Evolutionary conservation across 2,113 vertebrate genomes (phyloP).

Genomic region (Lophius piscatorius): DNA sequence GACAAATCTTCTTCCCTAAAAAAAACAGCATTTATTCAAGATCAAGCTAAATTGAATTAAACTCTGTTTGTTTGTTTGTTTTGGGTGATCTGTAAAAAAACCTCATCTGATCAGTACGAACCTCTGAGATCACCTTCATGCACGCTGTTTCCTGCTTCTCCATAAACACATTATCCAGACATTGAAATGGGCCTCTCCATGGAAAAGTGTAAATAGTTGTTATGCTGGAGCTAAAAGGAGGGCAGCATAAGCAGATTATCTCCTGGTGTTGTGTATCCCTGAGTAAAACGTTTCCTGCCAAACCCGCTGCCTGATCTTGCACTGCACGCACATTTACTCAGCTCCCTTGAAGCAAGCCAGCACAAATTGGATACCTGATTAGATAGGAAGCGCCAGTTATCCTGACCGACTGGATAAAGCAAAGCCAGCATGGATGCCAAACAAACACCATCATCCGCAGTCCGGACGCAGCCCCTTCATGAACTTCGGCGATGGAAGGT

Average conservation of each 20-base stretch:
- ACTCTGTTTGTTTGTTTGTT: no score
- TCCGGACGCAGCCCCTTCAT: conserved; percentile 63
- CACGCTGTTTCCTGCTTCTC: conserved; percentile 14
- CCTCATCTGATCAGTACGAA: neutral
- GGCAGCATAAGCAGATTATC: neutral
- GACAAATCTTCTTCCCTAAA: no score
- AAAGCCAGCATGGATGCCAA: conserved; percentile 52
- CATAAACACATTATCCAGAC: no score
- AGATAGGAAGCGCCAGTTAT: conserved; percentile 31
- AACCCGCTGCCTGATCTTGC: conserved; percentile 1
- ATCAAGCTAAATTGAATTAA: no score
- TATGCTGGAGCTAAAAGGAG: conserved; percentile 37
- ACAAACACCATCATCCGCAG: conserved; percentile 65
- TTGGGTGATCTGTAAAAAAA: no score
- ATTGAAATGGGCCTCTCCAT: conserved; percentile 1
- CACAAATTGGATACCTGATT: conserved; percentile 41
- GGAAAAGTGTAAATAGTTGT: conserved; percentile 42
- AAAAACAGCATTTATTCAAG: no score
- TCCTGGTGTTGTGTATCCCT: neutral
- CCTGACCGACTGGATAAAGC: conserved; percentile 49
- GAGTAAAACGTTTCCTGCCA: conserved; percentile 9
- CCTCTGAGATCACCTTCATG: conserved; percentile 49
- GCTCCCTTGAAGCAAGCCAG: conserved; percentile 20
- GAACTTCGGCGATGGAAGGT: conserved; percentile 57
- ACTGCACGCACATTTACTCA: conserved; percentile 35